Base-by-base conservation (phyloP, 2,888 invertebrate genomes). In the Trichopoda pennipes region DNA sequence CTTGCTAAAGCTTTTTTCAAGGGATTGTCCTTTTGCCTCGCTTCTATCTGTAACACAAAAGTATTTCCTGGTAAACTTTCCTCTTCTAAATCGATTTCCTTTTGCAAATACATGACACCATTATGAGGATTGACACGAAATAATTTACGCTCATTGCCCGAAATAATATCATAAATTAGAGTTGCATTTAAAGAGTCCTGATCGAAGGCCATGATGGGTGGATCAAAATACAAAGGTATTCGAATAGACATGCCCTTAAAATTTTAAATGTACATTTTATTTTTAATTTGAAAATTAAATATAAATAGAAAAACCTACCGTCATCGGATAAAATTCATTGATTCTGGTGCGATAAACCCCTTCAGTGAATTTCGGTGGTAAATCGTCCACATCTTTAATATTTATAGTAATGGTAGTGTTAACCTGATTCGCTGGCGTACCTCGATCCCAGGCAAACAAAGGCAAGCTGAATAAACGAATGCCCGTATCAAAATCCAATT, bases 381-480 rank as follows among this genome's bases (percentile, higher is more conserved):
- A 91, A 90, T 97, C 96, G 85, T 97, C 97, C 82, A 95, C 95
- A 89, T 97, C 96, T 76, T 93, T 92, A 0, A 97, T 94, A 42
- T 93, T 92, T 60, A 97, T 93, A 70, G 92, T 93, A 4, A 97
- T 92, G 0, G 94, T 94, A 0, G 96, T 94, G 84, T 95, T 95
- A 8, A 94, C 92, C 86, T 94, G 95, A 82, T 93, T 93, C 3
- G 95, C 94, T 0, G 97, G 96, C 0, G 94, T 93, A 0, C 97
- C 97, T 10, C 96, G 94, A 91, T 97, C 97, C 88, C 95, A 94
- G 53, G 96, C 97, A 85, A 95, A 93, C 35, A 97, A 91, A 4
- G 94, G 94, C 68, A 97, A 92, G 68, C 92, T 91, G 87, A 96
- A 97, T 86, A 95, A 94, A 47, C 94, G 93, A 86, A 96, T 95